phyloP scores from a whole-genome alignment of 2,888 invertebrate species.

The Agrilus mali region DNA sequence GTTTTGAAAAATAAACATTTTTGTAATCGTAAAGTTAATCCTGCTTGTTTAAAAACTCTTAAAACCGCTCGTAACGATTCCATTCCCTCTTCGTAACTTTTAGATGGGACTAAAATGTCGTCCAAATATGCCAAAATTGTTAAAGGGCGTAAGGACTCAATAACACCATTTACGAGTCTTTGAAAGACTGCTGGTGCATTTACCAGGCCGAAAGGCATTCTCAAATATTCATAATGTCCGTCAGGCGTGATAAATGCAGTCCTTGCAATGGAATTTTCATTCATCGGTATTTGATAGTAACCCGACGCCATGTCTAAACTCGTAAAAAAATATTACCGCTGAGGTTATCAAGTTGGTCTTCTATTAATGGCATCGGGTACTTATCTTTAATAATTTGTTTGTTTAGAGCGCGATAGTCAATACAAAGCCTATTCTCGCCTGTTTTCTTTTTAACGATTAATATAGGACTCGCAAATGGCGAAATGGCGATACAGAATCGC shows the following conservation, averaged over 20 bases:
- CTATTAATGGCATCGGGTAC: constrained; percentile 18
- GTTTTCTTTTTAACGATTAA: constrained; percentile 13
- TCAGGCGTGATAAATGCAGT: constrained; percentile 20
- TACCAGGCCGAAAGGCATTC: no score
- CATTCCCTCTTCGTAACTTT: no score
- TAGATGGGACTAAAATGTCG: no score
- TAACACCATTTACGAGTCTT: not conserved
- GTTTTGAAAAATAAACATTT: no score
- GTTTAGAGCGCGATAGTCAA: constrained; percentile 19
- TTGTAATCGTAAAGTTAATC: no score
- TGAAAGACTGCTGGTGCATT: not conserved
- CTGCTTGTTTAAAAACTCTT: no score
- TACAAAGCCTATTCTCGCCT: constrained; percentile 10
- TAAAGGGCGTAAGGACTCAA: no score
- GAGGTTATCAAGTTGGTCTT: constrained; percentile 17
- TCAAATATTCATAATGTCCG: constrained; percentile 8
- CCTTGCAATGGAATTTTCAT: constrained; percentile 11
- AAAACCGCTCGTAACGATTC: no score
- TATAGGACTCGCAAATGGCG: constrained; percentile 12
- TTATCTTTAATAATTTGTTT: constrained; percentile 15
- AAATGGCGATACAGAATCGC: no score
- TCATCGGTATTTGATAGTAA: constrained; percentile 17
- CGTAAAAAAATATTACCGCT: constrained; percentile 15
- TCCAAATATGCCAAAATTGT: no score
- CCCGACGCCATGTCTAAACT: constrained; percentile 12